Percentiles rank a stretch among this genome's conserved stretches.
phyloP scores from a whole-genome alignment of 1,140 invertebrate genomes.

The Meloidogyne hapla region DNA sequence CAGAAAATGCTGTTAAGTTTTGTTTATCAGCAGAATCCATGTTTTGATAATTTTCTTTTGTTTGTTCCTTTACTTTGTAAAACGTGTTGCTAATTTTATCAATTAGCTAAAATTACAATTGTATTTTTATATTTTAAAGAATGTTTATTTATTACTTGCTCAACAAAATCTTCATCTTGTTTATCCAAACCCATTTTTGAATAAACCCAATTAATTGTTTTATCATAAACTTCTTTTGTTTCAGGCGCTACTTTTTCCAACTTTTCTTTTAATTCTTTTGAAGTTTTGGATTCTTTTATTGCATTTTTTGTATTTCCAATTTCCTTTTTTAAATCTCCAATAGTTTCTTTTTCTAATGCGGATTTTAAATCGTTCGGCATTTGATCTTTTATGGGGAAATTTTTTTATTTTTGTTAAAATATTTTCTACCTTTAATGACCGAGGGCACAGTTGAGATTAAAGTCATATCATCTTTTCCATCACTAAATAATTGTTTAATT shows the following conservation, averaged over 20 bases:
- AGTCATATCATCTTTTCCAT: not conserved
- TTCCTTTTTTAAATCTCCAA: not conserved
- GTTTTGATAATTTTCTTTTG: not conserved
- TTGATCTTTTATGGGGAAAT: not conserved
- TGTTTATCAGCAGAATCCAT: not conserved
- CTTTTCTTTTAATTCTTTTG: not conserved
- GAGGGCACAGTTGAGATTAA: not conserved
- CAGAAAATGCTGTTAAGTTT: not conserved
- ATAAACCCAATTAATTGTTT: slow-evolving; percentile 1
- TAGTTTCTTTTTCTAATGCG: not conserved
- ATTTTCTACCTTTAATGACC: not conserved
- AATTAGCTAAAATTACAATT: not conserved
- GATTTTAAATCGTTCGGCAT: not conserved
- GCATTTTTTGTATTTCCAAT: not conserved
- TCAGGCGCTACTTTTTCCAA: not conserved
- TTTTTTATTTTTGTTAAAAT: too few relatives aligned
- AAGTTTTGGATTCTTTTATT: not conserved
- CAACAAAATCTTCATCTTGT: not conserved
- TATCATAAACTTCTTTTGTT: not conserved
- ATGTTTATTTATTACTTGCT: not conserved
- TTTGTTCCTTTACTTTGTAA: not conserved
- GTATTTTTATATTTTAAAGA: not conserved
- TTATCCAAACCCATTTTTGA: not conserved
- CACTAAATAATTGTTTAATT: not conserved
- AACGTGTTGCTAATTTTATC: not conserved